phyloP scores from a whole-genome alignment of 2,113 vertebrate genomes.

The Corythaixoides concolor region DNA sequence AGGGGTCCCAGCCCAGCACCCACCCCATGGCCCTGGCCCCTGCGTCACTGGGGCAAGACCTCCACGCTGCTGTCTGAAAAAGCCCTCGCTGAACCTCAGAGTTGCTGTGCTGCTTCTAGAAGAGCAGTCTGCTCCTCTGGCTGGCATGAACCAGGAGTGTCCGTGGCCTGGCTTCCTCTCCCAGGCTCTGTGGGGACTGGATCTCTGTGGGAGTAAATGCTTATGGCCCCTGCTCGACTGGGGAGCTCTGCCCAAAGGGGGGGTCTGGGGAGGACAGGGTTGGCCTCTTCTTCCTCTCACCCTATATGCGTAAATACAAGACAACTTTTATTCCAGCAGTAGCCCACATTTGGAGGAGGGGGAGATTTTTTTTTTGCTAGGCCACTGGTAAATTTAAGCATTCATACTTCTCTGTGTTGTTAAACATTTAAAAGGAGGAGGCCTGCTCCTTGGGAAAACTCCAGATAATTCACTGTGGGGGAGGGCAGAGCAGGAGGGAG shows the following conservation, averaged over 20 bases:
- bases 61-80: accelerated
- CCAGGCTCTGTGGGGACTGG: not conserved
- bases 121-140: not conserved
- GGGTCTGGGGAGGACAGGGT: not conserved
- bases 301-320: not conserved
- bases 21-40: accelerated
- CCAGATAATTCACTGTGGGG: not conserved
- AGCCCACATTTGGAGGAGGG: not conserved
- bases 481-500: not conserved
- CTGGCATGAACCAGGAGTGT: not conserved
- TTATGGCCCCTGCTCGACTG: accelerated
- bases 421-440: not conserved
- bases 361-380: not conserved
- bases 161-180: accelerated
- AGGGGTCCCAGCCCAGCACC: not conserved
- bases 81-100: not conserved
- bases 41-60: accelerated
- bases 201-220: not conserved
- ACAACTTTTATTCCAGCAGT: not conserved
- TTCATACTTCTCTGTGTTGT: not conserved
- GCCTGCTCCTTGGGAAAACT: not conserved
- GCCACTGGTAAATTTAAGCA: not conserved
- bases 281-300: not conserved
- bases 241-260: not conserved
- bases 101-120: not conserved